Evolutionary conservation across 1,140 invertebrate genomes (phyloP).

Genomic region (Wiebesia pumilae): DNA sequence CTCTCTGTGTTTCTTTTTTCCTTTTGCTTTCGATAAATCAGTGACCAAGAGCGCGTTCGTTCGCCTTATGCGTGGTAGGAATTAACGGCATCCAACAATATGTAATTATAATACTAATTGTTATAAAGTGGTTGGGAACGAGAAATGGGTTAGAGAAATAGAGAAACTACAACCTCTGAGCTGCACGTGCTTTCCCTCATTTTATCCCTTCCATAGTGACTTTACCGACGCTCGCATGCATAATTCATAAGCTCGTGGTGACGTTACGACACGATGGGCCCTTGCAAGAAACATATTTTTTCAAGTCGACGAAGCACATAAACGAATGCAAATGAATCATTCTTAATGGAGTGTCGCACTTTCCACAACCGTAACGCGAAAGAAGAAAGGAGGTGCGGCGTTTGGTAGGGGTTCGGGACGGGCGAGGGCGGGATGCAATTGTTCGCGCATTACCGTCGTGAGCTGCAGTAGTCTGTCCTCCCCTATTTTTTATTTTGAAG

Average conservation of each 20-base stretch:
- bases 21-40: slow-evolving; percentile 15
- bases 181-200: slow-evolving; percentile 1
- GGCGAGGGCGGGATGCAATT: not conserved
- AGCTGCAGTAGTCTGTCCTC: not conserved
- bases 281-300: slow-evolving; percentile 41
- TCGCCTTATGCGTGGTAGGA: not conserved
- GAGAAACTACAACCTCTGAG: not conserved
- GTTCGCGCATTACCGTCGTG: slow-evolving; percentile 14
- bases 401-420: no score
- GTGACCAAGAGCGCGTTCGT: not conserved
- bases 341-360: slow-evolving; percentile 48
- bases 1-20: not conserved
- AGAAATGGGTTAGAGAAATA: slow-evolving; percentile 52
- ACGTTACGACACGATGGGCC: slow-evolving; percentile 61
- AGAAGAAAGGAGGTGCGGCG: not conserved
- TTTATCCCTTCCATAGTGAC: slow-evolving; percentile 48
- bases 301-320: slow-evolving; percentile 45
- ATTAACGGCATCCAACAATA: slow-evolving; percentile 44
- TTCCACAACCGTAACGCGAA: not conserved
- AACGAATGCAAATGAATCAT: slow-evolving; percentile 59
- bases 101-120: slow-evolving; percentile 53
- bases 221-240: slow-evolving; percentile 57
- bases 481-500: not conserved
- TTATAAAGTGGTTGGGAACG: slow-evolving; percentile 19
- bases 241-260: slow-evolving; percentile 68